Evolutionary conservation across 35 echinoderm and acorn worm species (phyloP).

Genomic region (Lytechinus pictus): DNA sequence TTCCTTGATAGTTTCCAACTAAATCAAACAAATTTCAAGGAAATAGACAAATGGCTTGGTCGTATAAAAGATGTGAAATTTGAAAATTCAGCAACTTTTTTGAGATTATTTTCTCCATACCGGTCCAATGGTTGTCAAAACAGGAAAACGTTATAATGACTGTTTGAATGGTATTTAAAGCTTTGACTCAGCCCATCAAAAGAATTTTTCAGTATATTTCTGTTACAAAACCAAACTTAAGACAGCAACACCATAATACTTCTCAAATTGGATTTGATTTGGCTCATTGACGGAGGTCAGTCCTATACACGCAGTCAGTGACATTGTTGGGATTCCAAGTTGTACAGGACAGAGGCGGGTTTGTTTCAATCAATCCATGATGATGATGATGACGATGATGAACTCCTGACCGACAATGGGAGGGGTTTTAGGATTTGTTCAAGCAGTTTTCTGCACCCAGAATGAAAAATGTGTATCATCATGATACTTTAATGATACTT

Average conservation of each 20-base stretch:
- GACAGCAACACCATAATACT: not conserved
- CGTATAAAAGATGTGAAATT: too few relatives aligned
- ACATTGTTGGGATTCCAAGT: not conserved
- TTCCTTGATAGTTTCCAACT: too few relatives aligned
- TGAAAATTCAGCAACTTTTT: too few relatives aligned
- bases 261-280: not conserved
- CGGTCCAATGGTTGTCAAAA: too few relatives aligned
- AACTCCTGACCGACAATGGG: not conserved
- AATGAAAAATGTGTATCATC: too few relatives aligned
- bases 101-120: too few relatives aligned
- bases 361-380: not conserved
- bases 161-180: too few relatives aligned
- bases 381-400: not conserved
- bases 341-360: not conserved
- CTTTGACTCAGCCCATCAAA: not conserved
- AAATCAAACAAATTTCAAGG: too few relatives aligned
- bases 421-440: not conserved
- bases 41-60: too few relatives aligned
- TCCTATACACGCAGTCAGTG: not conserved
- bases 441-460: too few relatives aligned
- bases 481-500: too few relatives aligned
- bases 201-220: not conserved
- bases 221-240: not conserved
- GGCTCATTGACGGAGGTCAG: not conserved
- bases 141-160: too few relatives aligned